phyloP scores from a whole-genome alignment of 2,113 vertebrate species.

The Leuciscus idus region DNA sequence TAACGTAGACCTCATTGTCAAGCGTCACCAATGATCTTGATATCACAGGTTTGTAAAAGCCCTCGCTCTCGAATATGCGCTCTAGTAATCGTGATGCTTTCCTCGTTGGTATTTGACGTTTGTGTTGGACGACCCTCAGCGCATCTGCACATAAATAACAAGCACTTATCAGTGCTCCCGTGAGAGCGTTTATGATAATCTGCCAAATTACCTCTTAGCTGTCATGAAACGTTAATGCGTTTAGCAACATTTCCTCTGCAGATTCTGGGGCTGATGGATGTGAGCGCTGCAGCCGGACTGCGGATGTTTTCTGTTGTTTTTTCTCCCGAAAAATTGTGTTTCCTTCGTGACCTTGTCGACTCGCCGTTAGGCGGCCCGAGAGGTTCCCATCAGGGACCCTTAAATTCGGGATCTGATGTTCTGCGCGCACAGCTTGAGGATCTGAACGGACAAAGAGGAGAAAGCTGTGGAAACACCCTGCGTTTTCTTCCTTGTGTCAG shows the following conservation, averaged over 20 bases:
- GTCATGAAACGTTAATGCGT: constrained; percentile 20
- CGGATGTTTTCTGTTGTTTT: constrained; percentile 74
- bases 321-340: constrained; percentile 78
- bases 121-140: constrained; percentile 16
- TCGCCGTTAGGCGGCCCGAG: constrained; percentile 76
- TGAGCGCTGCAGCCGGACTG: constrained; percentile 74
- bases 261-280: constrained; percentile 82
- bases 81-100: not conserved
- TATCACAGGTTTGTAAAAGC: not conserved
- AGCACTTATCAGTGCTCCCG: constrained; percentile 4
- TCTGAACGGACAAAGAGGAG: constrained; percentile 90
- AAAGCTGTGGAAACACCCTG: constrained; percentile 85
- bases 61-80: not conserved
- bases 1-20: too few relatives aligned
- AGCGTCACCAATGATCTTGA: too few relatives aligned
- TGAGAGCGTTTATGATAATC: constrained; percentile 15
- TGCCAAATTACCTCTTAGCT: constrained; percentile 8
- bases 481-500: constrained; percentile 91
- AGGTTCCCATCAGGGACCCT: constrained; percentile 84
- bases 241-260: constrained; percentile 65
- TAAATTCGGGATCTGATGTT: constrained; percentile 86
- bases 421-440: constrained; percentile 84
- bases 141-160: constrained; percentile 39
- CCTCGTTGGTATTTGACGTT: not conserved
- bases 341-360: constrained; percentile 80